Evolutionary conservation across 1,140 invertebrate genomes (phyloP), one percentile per base, ranked within the genome.

Genomic region (Nebria ingens): DNA sequence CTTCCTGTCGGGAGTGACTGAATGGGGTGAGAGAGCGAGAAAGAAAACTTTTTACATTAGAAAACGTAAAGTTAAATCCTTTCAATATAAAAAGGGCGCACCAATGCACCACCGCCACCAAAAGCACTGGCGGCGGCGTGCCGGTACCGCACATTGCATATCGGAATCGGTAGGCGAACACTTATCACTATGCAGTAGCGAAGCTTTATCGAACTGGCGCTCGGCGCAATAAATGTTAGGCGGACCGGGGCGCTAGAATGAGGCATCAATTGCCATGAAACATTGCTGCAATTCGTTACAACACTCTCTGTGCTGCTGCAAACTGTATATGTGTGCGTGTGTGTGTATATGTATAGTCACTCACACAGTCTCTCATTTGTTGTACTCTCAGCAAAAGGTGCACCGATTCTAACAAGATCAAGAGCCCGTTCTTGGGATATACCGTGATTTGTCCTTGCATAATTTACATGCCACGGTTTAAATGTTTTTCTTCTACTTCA

Each of bases 211-310:
- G 59, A 59, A 57, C 54, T 38, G 51, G 56, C n/a, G n/a, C n/a
- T n/a, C n/a, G n/a, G n/a, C n/a, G n/a, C 56, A 58, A 60, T 60
- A 60, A 60, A 60, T 58, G 56, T 50, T 50, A 58, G 54, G 56
- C 53, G 42, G 40, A 6, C 40, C 40, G 6, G 40, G 40, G 9
- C 55, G 56, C 25, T 50, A 42, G 56, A 59, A 57, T 56, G 55
- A 52, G 51, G 59, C 59, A 60, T 60, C 59, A 60, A 58, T 60
- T 59, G 60, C 56, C 60, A 59, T 59, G 58, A 59, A 59, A 59
- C 60, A 59, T 58, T 52, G 54, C 58, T 55, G 54, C 58, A 61
- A 61, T 61, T 59, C 60, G 58, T 61, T 61, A 57, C 57, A 57
- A 54, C 49, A 58, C 58, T 55, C 51, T 45, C 25, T 6, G 6